A percentile compares a stretch with the other conserved stretches of the same genome.
Conservation (phyloP, 2,888 invertebrate species). For the Orthosia incerta region DNA sequence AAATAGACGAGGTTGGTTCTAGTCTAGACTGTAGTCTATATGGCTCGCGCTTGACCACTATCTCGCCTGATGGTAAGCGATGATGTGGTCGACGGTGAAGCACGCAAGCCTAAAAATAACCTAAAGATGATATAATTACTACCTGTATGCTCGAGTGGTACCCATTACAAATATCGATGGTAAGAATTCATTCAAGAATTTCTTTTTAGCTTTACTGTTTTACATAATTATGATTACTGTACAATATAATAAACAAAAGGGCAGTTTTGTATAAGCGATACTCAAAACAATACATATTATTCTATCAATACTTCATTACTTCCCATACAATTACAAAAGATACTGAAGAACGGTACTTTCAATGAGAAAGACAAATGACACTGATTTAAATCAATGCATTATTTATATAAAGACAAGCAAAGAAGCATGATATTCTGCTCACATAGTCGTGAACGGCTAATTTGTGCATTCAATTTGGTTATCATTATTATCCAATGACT, state of each 20-base stretch:
- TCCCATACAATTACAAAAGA: slow-evolving; percentile 12
- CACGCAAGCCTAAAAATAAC: too few species aligned
- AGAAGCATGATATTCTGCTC: slow-evolving; percentile 13
- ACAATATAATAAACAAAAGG: neutral
- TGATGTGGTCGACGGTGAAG: too few species aligned
- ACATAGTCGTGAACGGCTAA: slow-evolving; percentile 18
- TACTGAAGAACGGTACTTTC: slow-evolving; percentile 2
- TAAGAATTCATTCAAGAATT: neutral
- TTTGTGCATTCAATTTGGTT: slow-evolving; percentile 39
- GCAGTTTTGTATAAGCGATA: neutral
- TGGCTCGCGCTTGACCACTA: too few species aligned
- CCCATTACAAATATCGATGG: too few species aligned
- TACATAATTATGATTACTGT: neutral
- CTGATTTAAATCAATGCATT: neutral
- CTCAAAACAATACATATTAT: neutral
- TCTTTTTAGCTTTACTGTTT: too few species aligned
- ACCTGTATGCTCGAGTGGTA: slow-evolving; percentile 12
- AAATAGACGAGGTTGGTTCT: neutral
- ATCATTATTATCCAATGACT: slow-evolving; percentile 31
- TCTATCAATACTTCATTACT: neutral
- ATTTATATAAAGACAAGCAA: slow-evolving; percentile 14
- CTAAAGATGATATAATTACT: too few species aligned
- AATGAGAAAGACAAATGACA: slow-evolving; percentile 3
- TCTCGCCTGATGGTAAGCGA: too few species aligned
- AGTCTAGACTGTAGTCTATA: neutral